Evolutionary conservation across 1,140 invertebrate species (phyloP).

Genomic region (Diabrotica undecimpunctata): DNA sequence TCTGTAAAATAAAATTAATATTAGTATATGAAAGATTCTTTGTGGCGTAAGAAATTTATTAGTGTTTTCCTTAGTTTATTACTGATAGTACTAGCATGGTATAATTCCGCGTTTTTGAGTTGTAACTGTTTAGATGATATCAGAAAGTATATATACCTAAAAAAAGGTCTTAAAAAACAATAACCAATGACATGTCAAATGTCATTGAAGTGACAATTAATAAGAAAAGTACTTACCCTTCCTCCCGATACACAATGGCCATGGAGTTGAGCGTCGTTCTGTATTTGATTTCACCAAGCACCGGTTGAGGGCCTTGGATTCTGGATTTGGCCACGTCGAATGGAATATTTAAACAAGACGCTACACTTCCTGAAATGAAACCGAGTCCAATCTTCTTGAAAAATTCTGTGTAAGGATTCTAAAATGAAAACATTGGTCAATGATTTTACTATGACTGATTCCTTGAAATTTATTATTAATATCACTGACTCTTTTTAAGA

Average conservation of each 20-base stretch:
- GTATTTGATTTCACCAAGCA: constrained; percentile 70
- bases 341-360: constrained; percentile 86
- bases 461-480: no score
- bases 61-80: neutral
- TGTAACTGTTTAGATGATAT: no score
- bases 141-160: no score
- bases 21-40: neutral
- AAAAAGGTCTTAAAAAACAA: no score
- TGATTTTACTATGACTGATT: no score
- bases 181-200: no score
- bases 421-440: constrained; percentile 33
- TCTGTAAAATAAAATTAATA: constrained; percentile 52
- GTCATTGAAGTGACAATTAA: no score
- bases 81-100: no score
- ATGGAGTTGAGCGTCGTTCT: constrained; percentile 72
- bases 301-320: constrained; percentile 87
- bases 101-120: no score
- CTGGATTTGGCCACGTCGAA: constrained; percentile 95
- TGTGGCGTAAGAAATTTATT: neutral
- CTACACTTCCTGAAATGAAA: constrained; percentile 78
- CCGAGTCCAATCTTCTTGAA: constrained; percentile 72
- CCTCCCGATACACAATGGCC: constrained; percentile 72
- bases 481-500: no score
- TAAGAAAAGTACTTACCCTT: constrained; percentile 64
- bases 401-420: constrained; percentile 69